Evolutionary conservation across 2,888 invertebrate species (phyloP).

Genomic region (Aleiodes leptofemur): DNA sequence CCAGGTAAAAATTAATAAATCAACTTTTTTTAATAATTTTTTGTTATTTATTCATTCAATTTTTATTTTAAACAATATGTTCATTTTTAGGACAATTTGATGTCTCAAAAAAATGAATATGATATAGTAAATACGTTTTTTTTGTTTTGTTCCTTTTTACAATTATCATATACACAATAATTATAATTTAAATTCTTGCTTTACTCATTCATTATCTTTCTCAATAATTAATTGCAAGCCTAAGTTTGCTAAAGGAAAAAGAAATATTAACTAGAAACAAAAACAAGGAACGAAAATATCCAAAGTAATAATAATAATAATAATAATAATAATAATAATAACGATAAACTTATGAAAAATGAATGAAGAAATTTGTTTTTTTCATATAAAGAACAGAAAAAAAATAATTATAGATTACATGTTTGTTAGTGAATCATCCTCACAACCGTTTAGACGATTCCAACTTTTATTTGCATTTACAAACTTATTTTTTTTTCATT

Average conservation of each 20-base stretch:
- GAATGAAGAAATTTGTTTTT: conserved; percentile 32
- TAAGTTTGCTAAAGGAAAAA: neutral
- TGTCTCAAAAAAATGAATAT: conserved; percentile 68
- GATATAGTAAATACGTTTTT: conserved; percentile 69
- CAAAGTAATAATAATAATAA: conserved; percentile 45
- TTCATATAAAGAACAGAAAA: conserved; percentile 31
- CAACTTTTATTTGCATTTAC: conserved; percentile 63
- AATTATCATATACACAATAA: conserved; percentile 69
- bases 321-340: conserved; percentile 57
- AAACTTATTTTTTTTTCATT: conserved; percentile 45
- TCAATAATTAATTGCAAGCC: conserved; percentile 31
- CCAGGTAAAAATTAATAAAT: no score
- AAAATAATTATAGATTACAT: conserved; percentile 59
- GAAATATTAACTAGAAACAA: conserved; percentile 42
- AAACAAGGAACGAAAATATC: conserved; percentile 37
- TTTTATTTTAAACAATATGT: conserved; percentile 69
- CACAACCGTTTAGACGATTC: conserved; percentile 60
- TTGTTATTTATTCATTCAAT: conserved; percentile 69
- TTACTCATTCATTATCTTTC: neutral
- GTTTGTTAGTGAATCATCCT: conserved; percentile 61
- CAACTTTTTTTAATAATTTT: conserved; percentile 59
- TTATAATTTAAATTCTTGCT: conserved; percentile 52
- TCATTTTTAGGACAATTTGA: conserved; percentile 63
- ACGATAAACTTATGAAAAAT: conserved; percentile 63
- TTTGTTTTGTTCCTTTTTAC: conserved; percentile 58